Evolutionary conservation across 2,113 vertebrate species (phyloP), one percentile per base, ranked within the genome.

Genomic region (Empidonax alnorum): DNA sequence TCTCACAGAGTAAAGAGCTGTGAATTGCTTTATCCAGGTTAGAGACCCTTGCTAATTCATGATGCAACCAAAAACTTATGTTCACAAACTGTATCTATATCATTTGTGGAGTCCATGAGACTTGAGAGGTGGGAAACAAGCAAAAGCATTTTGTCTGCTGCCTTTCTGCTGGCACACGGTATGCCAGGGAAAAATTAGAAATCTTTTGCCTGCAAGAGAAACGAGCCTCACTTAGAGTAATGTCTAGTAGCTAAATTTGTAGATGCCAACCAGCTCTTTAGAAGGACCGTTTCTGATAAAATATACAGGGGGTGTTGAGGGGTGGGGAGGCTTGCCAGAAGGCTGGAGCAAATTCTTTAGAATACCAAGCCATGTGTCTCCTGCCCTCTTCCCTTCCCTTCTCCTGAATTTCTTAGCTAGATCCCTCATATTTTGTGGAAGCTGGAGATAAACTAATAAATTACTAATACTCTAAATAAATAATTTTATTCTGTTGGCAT

Each of bases 271-370:
- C 37, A 83, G 52, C 37, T 65, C 79, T 77, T 62, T 42, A 47
- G 55, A 88, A 93, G 56, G 78, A 63, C 28, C 16, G 24, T 90
- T 92, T 93, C 55, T 80, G 81, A 65, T 80, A 63, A 94, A 93
- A 86, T 87, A 49, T 21, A 22, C 0, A 52, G 50, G 27, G 22
- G 1, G 19, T 2, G 3, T 2, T 2, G 8, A 4, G 2, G 1
- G 1, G 22, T 2, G 2, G 2, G 7, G 5, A 3, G 1, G 59
- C 20, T 31, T 92, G 41, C 50, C 50, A 83, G 71, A 73, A 94
- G 67, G 27, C 39, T 95, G 35, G 77, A 85, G 27, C 33, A 62
- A 77, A 90, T 85, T 80, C 67, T 87, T 20, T 22, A 72, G 73
- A 81, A 86, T 89, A 69, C 42, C 63, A 89, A 86, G 47, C 44